Conservation (phyloP, 2,113 vertebrate genomes). For the Neomonachus schauinslandi region DNA sequence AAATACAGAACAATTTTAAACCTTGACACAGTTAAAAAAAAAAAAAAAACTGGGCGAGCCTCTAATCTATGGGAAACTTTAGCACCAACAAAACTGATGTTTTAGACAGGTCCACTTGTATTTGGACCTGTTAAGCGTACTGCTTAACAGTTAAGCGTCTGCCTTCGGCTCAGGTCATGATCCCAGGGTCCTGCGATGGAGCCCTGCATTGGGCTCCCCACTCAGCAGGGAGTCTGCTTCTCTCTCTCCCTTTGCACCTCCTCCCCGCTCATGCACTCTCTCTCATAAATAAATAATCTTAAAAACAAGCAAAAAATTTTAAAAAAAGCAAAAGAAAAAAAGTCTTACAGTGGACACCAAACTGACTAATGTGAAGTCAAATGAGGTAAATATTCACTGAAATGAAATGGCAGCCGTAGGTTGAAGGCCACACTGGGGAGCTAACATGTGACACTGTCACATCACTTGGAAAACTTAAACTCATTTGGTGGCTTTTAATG, state of each 20-base stretch:
- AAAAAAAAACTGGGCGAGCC: background rate
- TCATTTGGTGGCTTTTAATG: conserved; percentile 3
- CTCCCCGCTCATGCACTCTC: too few relatives aligned
- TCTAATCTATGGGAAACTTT: background rate
- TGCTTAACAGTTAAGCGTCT: too few relatives aligned
- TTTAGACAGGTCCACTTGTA: background rate
- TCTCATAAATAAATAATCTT: background rate
- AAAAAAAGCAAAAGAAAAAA: background rate
- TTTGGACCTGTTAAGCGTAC: too few relatives aligned
- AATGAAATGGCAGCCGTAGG: background rate
- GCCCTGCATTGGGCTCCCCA: too few relatives aligned
- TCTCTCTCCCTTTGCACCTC: background rate
- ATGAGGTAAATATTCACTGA: background rate
- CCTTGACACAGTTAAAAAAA: background rate
- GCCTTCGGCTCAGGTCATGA: too few relatives aligned
- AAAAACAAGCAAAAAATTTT: too few relatives aligned
- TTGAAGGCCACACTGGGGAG: background rate
- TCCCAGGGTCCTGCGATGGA: too few relatives aligned
- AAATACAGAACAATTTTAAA: conserved; percentile 34
- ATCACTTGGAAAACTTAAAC: background rate
- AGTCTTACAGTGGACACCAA: background rate
- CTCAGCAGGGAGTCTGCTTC: background rate
- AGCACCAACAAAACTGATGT: background rate
- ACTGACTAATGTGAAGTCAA: background rate
- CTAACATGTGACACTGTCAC: background rate